Conservation (phyloP, 35 echinoderm and acorn worm species). For the Heliocidaris erythrogramma region DNA sequence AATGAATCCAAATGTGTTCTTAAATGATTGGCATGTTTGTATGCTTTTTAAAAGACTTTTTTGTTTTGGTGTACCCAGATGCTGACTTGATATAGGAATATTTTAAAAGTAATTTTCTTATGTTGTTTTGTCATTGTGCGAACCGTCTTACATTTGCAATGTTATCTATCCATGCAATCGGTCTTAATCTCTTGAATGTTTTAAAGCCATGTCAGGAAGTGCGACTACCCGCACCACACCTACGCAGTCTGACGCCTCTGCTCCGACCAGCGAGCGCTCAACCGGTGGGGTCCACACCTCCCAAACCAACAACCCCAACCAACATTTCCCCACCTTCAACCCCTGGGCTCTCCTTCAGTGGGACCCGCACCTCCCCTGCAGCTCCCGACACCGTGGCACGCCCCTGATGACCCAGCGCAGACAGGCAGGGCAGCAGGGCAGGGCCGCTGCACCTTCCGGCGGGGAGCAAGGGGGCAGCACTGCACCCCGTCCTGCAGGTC, state of each 20-base stretch:
- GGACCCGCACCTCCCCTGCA: conserved; percentile 85
- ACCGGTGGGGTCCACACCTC: conserved; percentile 36
- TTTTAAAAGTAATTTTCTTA: no score
- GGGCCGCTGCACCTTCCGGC: background rate
- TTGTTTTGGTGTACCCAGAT: no score
- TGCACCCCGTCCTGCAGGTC: background rate
- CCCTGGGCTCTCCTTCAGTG: conserved; percentile 56
- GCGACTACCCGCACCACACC: conserved; percentile 36
- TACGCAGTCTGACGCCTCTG: background rate
- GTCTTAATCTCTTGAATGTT: background rate
- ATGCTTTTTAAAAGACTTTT: no score
- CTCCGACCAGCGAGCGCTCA: conserved; percentile 36
- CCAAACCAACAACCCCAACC: conserved; percentile 11
- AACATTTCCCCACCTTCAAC: conserved; percentile 60
- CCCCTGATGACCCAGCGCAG: conserved; percentile 44
- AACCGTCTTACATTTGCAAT: no score
- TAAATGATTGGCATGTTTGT: no score
- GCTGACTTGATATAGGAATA: no score
- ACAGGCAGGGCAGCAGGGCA: conserved; percentile 27
- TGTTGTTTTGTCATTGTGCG: no score
- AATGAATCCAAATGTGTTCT: no score
- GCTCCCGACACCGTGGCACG: conserved; percentile 73
- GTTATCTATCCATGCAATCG: no score
- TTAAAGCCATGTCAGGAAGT: background rate
- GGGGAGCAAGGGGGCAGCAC: background rate